A percentile compares a stretch with the other conserved stretches of the same genome.
Conservation (phyloP, 2,797 vertebrate species). For the Acanthornis magna region DNA sequence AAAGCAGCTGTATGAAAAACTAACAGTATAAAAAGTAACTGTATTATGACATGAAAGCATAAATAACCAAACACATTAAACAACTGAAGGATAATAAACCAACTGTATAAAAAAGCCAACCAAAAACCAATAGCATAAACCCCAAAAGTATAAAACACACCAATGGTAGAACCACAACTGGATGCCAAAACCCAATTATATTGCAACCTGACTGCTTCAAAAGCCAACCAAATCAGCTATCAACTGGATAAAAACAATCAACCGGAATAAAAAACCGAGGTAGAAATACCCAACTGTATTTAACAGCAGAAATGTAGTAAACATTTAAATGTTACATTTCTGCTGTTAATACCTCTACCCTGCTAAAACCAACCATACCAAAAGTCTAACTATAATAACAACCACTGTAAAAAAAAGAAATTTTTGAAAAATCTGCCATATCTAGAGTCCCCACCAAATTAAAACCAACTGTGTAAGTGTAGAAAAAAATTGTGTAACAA, state of each 20-base stretch:
- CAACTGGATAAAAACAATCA: neutral
- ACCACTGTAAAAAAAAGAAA: neutral
- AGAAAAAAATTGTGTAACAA: neutral
- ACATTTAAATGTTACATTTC: neutral
- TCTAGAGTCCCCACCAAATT: neutral
- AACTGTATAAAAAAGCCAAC: neutral
- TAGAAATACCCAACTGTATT: neutral
- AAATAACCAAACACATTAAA: neutral
- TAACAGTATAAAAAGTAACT: neutral
- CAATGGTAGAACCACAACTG: neutral
- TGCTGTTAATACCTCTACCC: neutral
- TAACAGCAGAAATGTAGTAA: neutral
- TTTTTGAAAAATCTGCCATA: neutral
- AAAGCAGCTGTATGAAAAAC: neutral
- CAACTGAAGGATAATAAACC: neutral
- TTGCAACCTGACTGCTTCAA: neutral
- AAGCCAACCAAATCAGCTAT: neutral
- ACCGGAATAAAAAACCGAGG: neutral
- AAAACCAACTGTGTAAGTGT: neutral
- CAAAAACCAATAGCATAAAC: neutral
- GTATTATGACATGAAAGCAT: neutral
- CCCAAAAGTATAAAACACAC: neutral
- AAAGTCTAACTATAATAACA: neutral
- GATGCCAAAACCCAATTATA: neutral
- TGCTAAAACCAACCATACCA: neutral